Percentiles rank a stretch among this genome's conserved stretches.
These are phyloP conservation scores for Athalia cordata DNA, from an alignment of 2,888 invertebrate genomes.

Conservation along the genomic window DNA sequence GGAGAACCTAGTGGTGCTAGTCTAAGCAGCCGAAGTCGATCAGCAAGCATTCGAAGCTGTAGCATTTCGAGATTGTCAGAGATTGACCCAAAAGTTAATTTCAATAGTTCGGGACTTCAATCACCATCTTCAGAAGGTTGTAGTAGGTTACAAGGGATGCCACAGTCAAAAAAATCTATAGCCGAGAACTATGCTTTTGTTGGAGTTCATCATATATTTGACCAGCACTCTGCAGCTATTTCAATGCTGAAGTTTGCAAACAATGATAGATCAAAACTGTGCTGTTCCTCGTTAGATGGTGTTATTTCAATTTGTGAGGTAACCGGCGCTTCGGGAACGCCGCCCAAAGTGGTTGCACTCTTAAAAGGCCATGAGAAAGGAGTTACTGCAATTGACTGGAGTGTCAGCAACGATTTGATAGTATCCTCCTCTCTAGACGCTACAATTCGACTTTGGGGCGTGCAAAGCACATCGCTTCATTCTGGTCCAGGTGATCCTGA, in stretches of 20 bases:
- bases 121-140: conserved; percentile 5
- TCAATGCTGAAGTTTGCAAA: conserved; percentile 89
- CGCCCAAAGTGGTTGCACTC: conserved; percentile 82
- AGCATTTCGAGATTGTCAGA: conserved; percentile 35
- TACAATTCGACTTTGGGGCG: conserved; percentile 85
- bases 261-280: conserved; percentile 86
- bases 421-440: conserved; percentile 86
- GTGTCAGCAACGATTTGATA: conserved; percentile 88
- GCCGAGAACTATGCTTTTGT: conserved; percentile 91
- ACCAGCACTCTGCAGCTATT: conserved; percentile 85
- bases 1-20: conserved; percentile 77
- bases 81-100: conserved; percentile 2
- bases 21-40: conserved; percentile 75
- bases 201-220: conserved; percentile 92
- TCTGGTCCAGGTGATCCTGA: conserved; percentile 5
- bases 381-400: conserved; percentile 90
- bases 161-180: conserved; percentile 72
- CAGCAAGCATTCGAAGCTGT: conserved; percentile 58
- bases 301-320: conserved; percentile 88
- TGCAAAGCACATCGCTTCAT: conserved; percentile 68
- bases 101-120: conserved; percentile 22
- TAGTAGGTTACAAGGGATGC: conserved; percentile 49
- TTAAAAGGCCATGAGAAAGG: conserved; percentile 86
- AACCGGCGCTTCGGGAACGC: conserved; percentile 76
- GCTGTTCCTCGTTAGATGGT: conserved; percentile 87